Evolutionary conservation across 2,888 invertebrate genomes (phyloP), one percentile per base, ranked within the genome.

Genomic region (Archips crataeganus): DNA sequence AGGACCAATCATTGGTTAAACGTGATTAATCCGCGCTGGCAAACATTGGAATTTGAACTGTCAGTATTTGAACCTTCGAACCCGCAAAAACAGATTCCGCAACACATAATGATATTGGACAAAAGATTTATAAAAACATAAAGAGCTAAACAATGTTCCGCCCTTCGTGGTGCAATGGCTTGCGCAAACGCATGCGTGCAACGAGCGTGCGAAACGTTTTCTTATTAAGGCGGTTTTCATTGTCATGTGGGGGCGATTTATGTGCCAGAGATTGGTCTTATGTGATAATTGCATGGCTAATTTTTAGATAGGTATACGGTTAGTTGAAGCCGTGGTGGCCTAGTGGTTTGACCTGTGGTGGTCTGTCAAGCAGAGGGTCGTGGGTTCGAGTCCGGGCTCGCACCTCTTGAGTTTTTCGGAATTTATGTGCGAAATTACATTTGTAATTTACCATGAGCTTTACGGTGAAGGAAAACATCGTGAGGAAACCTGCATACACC

Each of bases 81-180:
- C 32, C 47, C 47, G 60, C 62, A 70, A 70, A 70, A 64, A 64
- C 10, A 3, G 36, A 70, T 74, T 74, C 65, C 74, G 74, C 74
- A 74, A 74, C 69, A 74, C 70, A 74, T 74, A 74, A 74, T 74
- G 69, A 74, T 74, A 74, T 74, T 54, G 74, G 74, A 74, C 74
- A 74, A 74, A 74, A 70, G 74, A 49, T 65, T 34, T 54, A 69
- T 70, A 74, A 74, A 74, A 74, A 74, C 32, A 57, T 69, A 67
- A 67, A 67, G 39, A 54, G 57, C 71, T 65, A 69, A 69, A 74
- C 74, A 74, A 70, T 74, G 74, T 67, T 69, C 68, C 69, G 74
- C 74, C 74, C 74, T 74, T 74, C 69, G 60, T 39, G 54, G 54
- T 61, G 71, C 71, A 71, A 71, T 32, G 34, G 62, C 15, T 74